phyloP scores from a whole-genome alignment of 2,113 vertebrate genomes.

The Telmatochromis sp. region DNA sequence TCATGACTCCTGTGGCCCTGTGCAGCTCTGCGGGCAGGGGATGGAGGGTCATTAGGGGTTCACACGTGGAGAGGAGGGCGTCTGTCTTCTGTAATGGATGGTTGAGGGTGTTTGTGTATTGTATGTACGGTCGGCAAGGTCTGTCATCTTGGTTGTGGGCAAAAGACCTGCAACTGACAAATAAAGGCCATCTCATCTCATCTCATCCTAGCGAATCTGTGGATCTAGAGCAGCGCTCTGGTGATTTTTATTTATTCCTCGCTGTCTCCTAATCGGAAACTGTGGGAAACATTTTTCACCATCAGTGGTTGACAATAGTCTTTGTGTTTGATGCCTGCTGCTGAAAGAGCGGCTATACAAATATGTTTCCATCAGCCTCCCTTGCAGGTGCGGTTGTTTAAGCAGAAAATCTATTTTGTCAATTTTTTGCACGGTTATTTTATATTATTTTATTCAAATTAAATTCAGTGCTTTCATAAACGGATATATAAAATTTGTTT shows the following conservation, averaged over 20 bases:
- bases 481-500: neutral
- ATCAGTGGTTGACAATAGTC: neutral
- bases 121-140: too few species aligned
- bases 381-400: conserved; percentile 8
- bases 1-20: neutral
- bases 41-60: neutral
- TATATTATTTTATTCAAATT: neutral
- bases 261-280: conserved; percentile 10
- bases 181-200: too few species aligned
- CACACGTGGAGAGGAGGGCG: neutral
- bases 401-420: conserved; percentile 5
- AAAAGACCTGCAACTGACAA: too few species aligned
- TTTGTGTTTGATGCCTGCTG: conserved; percentile 10
- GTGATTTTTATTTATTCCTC: conserved; percentile 12
- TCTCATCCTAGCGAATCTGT: neutral
- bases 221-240: neutral
- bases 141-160: too few species aligned
- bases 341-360: neutral
- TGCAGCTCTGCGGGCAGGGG: neutral
- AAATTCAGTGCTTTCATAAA: neutral
- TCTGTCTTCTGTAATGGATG: neutral
- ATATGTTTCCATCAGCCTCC: neutral
- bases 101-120: neutral
- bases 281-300: neutral
- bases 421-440: neutral